Evolutionary conservation across 2,888 invertebrate species (phyloP), one percentile per base, ranked within the genome.

Genomic region (Microctonus brassicae): DNA sequence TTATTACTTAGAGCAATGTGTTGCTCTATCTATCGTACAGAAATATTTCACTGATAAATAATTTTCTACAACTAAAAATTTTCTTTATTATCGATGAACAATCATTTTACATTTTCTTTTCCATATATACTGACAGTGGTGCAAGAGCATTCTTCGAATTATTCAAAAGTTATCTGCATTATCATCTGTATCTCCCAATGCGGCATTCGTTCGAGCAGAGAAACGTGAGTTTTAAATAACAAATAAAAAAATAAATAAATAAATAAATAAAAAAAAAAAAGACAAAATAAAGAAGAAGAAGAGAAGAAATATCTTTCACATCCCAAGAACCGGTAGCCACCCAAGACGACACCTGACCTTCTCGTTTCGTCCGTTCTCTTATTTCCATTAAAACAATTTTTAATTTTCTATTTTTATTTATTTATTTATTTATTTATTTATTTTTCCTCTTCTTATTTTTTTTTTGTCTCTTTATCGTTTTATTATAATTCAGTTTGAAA

Each of bases 281-380:
- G n/a, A 29, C 33, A n/a, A 26, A 29, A 33, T 13, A 13, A 7
- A 29, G 10, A 58, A 13, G 7, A 13, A 58, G n/a, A 33, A n/a
- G 34, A 22, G n/a, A 33, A 58, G 29, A 58, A n/a, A 17, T 20
- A 33, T 58, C 33, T 58, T 58, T 58, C 58, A 34, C 58, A 58
- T 58, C 58, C 33, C 58, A 58, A 58, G 81, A 85, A 85, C 84
- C 85, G 84, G 85, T 85, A 83, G 80, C 84, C 85, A 85, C 84
- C 84, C 83, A 85, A 83, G 84, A 84, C 84, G 83, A 83, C 82
- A 58, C 33, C 58, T 58, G 58, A 58, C 58, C 58, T 58, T 29
- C 26, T 58, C 58, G 58, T 58, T 58, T 58, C 33, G 34, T 9
- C 58, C 58, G 33, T 33, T 58, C 58, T 58, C 58, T 58, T 58